phyloP scores from a whole-genome alignment of 2,888 invertebrate species.

The Autographa pulchrina region DNA sequence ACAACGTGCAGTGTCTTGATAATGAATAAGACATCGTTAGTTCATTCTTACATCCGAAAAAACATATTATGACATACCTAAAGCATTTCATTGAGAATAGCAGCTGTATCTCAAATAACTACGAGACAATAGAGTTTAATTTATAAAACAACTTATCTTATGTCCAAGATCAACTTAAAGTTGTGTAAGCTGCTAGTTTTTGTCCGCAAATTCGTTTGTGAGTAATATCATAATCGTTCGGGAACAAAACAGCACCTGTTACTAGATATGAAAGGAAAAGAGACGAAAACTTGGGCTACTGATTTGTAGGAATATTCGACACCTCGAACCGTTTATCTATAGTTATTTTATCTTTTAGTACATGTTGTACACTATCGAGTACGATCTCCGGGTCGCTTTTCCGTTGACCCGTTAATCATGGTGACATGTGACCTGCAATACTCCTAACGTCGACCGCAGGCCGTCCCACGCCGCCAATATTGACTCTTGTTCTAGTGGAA shows the following conservation, averaged over 20 bases:
- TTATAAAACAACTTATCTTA: neutral
- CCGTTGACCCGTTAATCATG: constrained; percentile 38
- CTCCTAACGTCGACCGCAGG: constrained; percentile 45
- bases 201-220: neutral
- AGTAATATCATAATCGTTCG: neutral
- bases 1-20: neutral
- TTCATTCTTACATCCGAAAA: neutral
- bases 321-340: no score
- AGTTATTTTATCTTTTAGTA: no score
- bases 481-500: constrained; percentile 34
- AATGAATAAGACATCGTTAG: neutral
- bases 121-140: neutral
- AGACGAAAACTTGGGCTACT: neutral
- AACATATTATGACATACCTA: neutral
- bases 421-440: constrained; percentile 47
- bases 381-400: constrained; percentile 33
- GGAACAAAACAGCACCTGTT: neutral
- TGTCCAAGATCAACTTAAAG: neutral
- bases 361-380: neutral
- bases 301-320: neutral
- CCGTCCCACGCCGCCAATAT: constrained; percentile 42
- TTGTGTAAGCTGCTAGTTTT: neutral
- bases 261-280: neutral
- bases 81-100: neutral
- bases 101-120: neutral